Base-by-base conservation (phyloP, 2,797 vertebrate genomes). In the Myoxocephalus aenaeus region DNA sequence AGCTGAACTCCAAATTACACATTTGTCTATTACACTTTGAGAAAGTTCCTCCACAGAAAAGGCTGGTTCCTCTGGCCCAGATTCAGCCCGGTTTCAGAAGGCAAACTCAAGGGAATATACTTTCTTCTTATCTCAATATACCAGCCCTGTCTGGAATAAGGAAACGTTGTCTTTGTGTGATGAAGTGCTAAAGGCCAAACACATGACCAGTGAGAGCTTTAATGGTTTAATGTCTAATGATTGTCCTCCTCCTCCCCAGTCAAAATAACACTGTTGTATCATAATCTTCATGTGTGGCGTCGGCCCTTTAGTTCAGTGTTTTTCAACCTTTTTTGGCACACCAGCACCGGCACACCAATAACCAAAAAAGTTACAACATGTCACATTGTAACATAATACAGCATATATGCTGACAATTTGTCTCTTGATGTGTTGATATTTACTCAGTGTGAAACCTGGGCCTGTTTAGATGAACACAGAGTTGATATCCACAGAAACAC, bases 11-110 rank as follows among this genome's bases (percentile, higher is more conserved):
- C 61, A 72, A 85, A 79, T 75, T 70, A 77, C 59, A 77, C 53
- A 77, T 48, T 70, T 81, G 38, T 58, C 46, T 74, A 66, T 59
- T 40, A 56, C 5, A 3, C 22, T 71, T 73, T 70, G 32, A 73
- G 15, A 80, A 80, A 57, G 57, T 76, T 74, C 29, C 73, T 81
- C 29, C 62, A 32, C 51, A 65, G 59, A 75, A 63, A 22, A 54
- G 29, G 44, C 75, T 44, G 51, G 46, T 54, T 51, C 38, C 54
- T 84, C 69, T 86, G 88, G 87, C 89, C 79, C 83, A 86, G 44
- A 88, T 89, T 81, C 77, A 66, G 64, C 0, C 46, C 10, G 67
- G 56, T 62, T 84, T 75, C 18, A 66, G 44, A 67, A 53, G 54
- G 40, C 14, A 54, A 73, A 62, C 48, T 61, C 38, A 51, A 32